These are phyloP conservation scores for Augochlorella aurata DNA, from an alignment of 2,888 invertebrate species.

Conservation along the genomic window DNA sequence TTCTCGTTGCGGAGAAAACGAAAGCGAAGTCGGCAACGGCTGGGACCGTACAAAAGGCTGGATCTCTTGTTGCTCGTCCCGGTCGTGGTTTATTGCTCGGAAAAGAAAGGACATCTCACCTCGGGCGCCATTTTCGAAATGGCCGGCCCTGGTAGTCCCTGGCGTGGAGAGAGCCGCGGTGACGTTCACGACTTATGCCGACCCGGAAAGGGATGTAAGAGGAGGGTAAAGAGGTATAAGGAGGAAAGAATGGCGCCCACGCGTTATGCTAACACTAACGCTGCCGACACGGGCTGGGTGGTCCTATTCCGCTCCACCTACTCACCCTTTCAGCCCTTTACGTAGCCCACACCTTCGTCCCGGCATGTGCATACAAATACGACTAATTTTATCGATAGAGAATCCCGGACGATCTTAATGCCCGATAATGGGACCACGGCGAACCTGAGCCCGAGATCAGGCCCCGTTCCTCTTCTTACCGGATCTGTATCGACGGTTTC, in stretches of 20 bases:
- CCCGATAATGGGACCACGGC: slow-evolving; percentile 53
- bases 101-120: slow-evolving; percentile 45
- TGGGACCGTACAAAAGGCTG: slow-evolving; percentile 10
- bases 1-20: neutral
- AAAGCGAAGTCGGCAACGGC: neutral
- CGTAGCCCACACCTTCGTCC: slow-evolving; percentile 72
- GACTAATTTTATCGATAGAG: slow-evolving; percentile 67
- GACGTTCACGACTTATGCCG: slow-evolving; percentile 61
- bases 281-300: slow-evolving; percentile 81
- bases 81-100: slow-evolving; percentile 50
- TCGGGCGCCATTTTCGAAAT: slow-evolving; percentile 60
- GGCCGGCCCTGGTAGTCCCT: slow-evolving; percentile 55
- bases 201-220: slow-evolving; percentile 66
- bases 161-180: slow-evolving; percentile 53
- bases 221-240: slow-evolving; percentile 70
- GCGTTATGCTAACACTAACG: slow-evolving; percentile 80
- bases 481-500: neutral
- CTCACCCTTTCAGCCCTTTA: slow-evolving; percentile 74
- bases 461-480: neutral
- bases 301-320: slow-evolving; percentile 80
- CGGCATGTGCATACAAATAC: slow-evolving; percentile 64
- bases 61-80: slow-evolving; percentile 18
- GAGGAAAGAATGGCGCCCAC: slow-evolving; percentile 80
- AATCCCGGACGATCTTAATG: slow-evolving; percentile 57
- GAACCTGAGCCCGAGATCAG: neutral